Base-by-base conservation (phyloP, 1,140 invertebrate species). In the Drosophila mauritiana region DNA sequence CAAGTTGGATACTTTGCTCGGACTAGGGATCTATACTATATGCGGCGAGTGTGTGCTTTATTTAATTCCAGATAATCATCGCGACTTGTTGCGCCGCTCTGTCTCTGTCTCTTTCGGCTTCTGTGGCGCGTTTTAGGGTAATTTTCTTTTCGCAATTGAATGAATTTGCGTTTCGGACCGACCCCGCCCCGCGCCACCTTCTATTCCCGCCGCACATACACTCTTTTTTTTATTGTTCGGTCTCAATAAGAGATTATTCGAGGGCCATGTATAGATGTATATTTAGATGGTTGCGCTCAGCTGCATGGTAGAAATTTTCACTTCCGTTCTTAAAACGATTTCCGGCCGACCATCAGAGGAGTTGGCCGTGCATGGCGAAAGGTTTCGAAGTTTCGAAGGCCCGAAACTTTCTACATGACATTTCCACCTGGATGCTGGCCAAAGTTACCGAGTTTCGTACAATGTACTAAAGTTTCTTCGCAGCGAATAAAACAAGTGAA, bases 141-240 rank as follows among this genome's bases (percentile, higher is more conserved):
- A 91, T 88, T 91, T 91, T 91, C 88, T 91, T 91, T 88, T 91
- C 72, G 77, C 82, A 91, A 91, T 91, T 88, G 82, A 91, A 91
- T 91, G 88, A 91, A 91, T 91, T 91, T 91, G 83, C 88, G 88
- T 91, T 91, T 77, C 74, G 75, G 59, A 65, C 72, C 61, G 48
- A 20, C 42, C 43, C 62, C 73, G 12, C 11, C 22, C 61, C 34
- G 15, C 54, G 15, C 54, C 56, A 34, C 59, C 48, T 49, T 17
- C 31, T 31, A 40, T 15, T 4, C n/a, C 36, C 42, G 27, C 3
- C 54, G 11, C 15, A 15, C 20, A 51, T 13, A 39, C 11, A 39
- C 4, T 39, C 3, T 25, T 56, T 27, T 68, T 65, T 79, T 72
- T 89, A 74, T 89, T 84, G 85, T 89, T 80, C 54, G 43, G 76